Evolutionary conservation across 2,888 invertebrate species (phyloP).

Genomic region (Drosophila putrida): DNA sequence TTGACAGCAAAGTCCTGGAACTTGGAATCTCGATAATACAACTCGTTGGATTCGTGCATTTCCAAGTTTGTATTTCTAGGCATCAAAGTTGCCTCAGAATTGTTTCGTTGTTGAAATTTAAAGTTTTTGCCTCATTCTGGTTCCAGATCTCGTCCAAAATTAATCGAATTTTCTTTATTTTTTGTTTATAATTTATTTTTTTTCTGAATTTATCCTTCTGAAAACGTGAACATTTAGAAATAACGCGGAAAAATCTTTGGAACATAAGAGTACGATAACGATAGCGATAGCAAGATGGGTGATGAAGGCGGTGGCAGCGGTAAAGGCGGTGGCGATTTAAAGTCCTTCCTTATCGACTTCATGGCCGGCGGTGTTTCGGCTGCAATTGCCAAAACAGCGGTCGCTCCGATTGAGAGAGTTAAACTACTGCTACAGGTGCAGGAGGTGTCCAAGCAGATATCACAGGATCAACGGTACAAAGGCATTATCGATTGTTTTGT

Average conservation of each 20-base stretch:
- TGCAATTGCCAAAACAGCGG: constrained; percentile 96
- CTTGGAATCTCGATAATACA: not conserved
- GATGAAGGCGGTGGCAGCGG: constrained; percentile 63
- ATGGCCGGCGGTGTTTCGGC: constrained; percentile 96
- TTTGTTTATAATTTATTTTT: constrained; percentile 14
- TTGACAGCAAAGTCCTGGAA: not conserved
- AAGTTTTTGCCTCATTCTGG: constrained; percentile 6
- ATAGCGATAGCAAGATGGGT: constrained; percentile 33
- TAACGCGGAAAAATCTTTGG: not conserved
- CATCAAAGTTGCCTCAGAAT: constrained; percentile 20
- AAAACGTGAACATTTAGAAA: not conserved
- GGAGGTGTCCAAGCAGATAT: constrained; percentile 95
- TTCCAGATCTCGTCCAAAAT: constrained; percentile 22
- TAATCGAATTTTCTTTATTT: constrained; percentile 1
- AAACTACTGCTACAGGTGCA: constrained; percentile 97
- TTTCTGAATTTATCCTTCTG: constrained; percentile 14
- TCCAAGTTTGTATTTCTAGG: not conserved
- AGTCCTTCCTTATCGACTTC: constrained; percentile 86
- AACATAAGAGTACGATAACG: not conserved
- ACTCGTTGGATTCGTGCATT: not conserved
- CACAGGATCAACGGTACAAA: constrained; percentile 95
- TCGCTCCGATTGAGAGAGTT: constrained; percentile 98
- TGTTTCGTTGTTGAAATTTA: constrained; percentile 2
- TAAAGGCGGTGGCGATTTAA: constrained; percentile 49
- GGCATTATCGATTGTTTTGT: constrained; percentile 94